These are phyloP conservation scores for Drosophila lacicola DNA, from an alignment of 2,888 invertebrate genomes.

Conservation along the genomic window DNA sequence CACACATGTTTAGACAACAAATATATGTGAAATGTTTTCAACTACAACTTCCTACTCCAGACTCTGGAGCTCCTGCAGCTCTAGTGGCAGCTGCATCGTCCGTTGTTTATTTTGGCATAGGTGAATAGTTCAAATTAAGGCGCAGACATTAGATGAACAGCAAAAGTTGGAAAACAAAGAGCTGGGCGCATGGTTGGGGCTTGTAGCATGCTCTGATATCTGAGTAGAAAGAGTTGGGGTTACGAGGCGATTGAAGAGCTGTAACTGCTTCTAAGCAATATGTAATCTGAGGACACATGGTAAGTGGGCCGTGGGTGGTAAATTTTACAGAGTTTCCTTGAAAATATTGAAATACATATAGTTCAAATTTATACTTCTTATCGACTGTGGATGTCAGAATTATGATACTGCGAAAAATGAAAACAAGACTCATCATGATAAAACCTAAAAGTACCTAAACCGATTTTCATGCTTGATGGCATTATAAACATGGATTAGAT, in stretches of 20 bases:
- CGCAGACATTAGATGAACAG: conserved; percentile 38
- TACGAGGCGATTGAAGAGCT: not conserved
- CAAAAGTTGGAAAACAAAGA: conserved; percentile 11
- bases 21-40: conserved; percentile 35
- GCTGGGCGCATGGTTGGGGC: not conserved
- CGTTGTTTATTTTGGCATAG: conserved; percentile 69
- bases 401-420: too few relatives aligned
- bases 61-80: conserved; percentile 21
- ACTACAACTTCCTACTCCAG: not conserved
- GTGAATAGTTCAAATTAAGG: conserved; percentile 63
- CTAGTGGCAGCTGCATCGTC: conserved; percentile 42
- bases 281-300: not conserved
- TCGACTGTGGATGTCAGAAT: too few relatives aligned
- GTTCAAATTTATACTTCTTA: not conserved
- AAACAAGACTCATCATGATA: too few relatives aligned
- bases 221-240: not conserved
- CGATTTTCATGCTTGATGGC: not conserved
- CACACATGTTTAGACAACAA: conserved; percentile 25
- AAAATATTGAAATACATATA: not conserved
- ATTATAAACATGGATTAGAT: not conserved
- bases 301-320: not conserved
- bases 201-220: not conserved
- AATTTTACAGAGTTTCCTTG: not conserved
- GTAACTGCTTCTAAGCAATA: not conserved
- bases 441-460: not conserved